Conservation (phyloP, 2,797 vertebrate species). For the Hozukius guyotensis region DNA sequence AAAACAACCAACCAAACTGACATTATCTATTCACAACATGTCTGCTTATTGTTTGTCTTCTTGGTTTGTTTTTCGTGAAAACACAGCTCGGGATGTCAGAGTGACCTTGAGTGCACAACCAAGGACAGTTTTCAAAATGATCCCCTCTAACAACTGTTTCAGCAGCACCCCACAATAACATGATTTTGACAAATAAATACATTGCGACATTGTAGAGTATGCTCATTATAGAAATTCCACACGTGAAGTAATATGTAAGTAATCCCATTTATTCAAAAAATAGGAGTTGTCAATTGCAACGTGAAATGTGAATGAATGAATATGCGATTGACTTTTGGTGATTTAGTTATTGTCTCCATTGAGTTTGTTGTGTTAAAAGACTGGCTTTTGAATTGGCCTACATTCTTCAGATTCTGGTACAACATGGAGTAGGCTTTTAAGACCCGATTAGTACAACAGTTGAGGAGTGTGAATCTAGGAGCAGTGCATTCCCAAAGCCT, state of each 20-base stretch:
- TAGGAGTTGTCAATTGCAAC: background rate
- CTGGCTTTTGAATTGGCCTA: conserved; percentile 82
- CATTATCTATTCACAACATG: background rate
- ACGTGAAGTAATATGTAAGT: background rate
- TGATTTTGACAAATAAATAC: background rate
- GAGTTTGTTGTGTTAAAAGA: conserved; percentile 66
- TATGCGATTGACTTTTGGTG: conserved; percentile 41
- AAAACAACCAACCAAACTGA: background rate
- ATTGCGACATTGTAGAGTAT: background rate
- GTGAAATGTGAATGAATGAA: background rate
- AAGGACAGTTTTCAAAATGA: background rate
- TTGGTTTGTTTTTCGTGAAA: conserved; percentile 1
- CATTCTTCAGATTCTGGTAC: conserved; percentile 88
- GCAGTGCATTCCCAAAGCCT: conserved; percentile 74
- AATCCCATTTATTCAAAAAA: background rate
- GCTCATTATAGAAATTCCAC: background rate
- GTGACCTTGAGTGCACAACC: background rate
- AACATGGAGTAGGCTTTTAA: conserved; percentile 82
- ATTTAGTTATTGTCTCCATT: conserved; percentile 41
- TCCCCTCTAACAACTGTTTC: background rate
- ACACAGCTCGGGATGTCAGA: background rate
- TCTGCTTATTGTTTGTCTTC: background rate
- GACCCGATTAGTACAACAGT: conserved; percentile 83
- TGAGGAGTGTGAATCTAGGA: conserved; percentile 73
- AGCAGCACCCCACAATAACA: background rate